phyloP scores from a whole-genome alignment of 2,888 invertebrate genomes.

The Polydrusus pterygomalis region DNA sequence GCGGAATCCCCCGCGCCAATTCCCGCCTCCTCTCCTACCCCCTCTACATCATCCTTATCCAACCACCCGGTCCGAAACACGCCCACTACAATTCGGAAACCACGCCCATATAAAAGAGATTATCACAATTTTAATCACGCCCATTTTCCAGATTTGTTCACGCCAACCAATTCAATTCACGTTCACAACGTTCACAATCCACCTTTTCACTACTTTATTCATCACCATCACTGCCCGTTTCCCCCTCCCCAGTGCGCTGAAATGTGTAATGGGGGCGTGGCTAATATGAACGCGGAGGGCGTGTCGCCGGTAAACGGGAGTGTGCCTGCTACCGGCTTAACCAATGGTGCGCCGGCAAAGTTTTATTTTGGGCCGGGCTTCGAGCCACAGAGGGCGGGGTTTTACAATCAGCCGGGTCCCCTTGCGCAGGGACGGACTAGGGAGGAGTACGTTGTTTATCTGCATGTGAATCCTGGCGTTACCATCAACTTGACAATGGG shows the following conservation, averaged over 20 bases:
- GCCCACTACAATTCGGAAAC: slow-evolving; percentile 36
- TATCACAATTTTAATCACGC: slow-evolving; percentile 51
- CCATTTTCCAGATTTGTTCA: slow-evolving; percentile 33
- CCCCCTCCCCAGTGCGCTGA: slow-evolving; percentile 67
- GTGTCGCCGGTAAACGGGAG: slow-evolving; percentile 65
- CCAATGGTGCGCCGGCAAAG: slow-evolving; percentile 73
- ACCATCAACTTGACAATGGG: slow-evolving; percentile 84
- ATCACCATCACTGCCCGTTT: slow-evolving; percentile 72
- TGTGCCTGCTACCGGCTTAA: slow-evolving; percentile 66
- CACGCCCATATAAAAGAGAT: slow-evolving; percentile 40
- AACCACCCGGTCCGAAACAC: slow-evolving; percentile 49
- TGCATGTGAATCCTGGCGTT: slow-evolving; percentile 86
- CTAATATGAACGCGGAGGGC: slow-evolving; percentile 34
- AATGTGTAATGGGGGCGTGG: slow-evolving; percentile 50
- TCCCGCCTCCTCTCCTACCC: slow-evolving; percentile 58
- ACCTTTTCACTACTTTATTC: slow-evolving; percentile 70
- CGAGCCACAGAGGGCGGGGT: slow-evolving; percentile 71
- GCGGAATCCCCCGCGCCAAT: slow-evolving; percentile 58
- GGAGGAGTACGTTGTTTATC: slow-evolving; percentile 80
- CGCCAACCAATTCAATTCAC: slow-evolving; percentile 58
- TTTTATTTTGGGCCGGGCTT: slow-evolving; percentile 78
- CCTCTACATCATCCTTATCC: slow-evolving; percentile 59
- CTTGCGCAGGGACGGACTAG: slow-evolving; percentile 57
- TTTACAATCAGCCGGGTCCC: slow-evolving; percentile 53
- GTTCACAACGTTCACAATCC: slow-evolving; percentile 69